Evolutionary conservation across 2,888 invertebrate genomes (phyloP).

Genomic region (Ligdia adustata): DNA sequence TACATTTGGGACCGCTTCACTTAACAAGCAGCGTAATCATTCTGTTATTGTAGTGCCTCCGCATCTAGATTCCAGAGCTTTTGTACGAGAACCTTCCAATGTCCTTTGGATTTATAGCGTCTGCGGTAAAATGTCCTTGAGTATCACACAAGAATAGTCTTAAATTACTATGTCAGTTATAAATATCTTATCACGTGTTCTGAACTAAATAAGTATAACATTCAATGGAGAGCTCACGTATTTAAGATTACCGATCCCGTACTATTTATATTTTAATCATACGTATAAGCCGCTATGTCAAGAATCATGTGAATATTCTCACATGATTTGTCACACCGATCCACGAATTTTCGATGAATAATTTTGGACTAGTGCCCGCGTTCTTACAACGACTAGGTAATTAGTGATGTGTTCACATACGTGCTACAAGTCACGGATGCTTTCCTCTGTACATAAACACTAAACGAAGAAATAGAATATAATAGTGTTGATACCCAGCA

Average conservation of each 20-base stretch:
- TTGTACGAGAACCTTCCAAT: too few species aligned
- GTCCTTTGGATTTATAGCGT: too few species aligned
- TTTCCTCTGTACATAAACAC: not conserved
- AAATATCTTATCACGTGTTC: conserved; percentile 3
- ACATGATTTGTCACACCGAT: conserved; percentile 33
- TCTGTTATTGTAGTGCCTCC: conserved; percentile 6
- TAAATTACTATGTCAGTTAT: conserved; percentile 1
- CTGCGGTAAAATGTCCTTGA: conserved; percentile 29
- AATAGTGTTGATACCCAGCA: not conserved
- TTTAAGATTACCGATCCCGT: not conserved
- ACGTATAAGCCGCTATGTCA: conserved; percentile 1
- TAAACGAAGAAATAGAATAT: not conserved
- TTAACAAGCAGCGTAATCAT: conserved; percentile 1
- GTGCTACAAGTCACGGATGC: conserved; percentile 3
- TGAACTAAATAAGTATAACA: not conserved
- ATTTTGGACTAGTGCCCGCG: conserved; percentile 31
- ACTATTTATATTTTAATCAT: conserved; percentile 5
- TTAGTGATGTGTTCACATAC: conserved; percentile 21
- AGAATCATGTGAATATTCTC: conserved; percentile 34
- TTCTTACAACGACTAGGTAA: conserved; percentile 9
- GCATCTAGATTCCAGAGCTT: conserved; percentile 3
- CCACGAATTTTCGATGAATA: conserved; percentile 18
- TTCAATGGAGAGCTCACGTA: conserved; percentile 6
- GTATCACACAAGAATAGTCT: not conserved
- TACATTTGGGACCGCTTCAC: not conserved